phyloP scores from a whole-genome alignment of 2,797 vertebrate genomes.

The Rhyacichthys aspro region DNA sequence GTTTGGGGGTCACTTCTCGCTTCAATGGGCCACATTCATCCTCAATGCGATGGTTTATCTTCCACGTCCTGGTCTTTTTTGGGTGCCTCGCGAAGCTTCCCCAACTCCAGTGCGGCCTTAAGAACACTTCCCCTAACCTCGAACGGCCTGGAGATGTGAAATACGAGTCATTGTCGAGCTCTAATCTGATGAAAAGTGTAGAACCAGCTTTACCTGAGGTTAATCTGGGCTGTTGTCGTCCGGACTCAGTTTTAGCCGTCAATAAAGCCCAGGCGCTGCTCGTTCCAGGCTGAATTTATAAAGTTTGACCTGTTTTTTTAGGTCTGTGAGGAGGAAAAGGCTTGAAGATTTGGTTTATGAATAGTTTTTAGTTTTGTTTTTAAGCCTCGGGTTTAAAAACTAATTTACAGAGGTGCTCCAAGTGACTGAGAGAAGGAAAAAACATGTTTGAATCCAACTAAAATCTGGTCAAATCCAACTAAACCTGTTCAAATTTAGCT shows the following conservation, averaged over 20 bases:
- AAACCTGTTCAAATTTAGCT: no score
- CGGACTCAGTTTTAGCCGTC: conserved; percentile 80
- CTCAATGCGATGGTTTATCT: conserved; percentile 23
- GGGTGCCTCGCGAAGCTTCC: conserved; percentile 71
- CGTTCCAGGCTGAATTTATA: conserved; percentile 81
- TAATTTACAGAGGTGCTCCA: no score
- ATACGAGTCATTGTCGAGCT: conserved; percentile 34
- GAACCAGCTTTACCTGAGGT: conserved; percentile 59
- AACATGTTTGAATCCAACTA: no score
- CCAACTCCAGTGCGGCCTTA: conserved; percentile 68
- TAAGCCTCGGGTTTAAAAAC: no score
- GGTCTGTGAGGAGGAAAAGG: background rate
- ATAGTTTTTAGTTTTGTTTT: background rate
- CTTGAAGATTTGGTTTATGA: background rate
- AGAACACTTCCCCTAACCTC: conserved; percentile 64
- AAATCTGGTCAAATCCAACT: no score
- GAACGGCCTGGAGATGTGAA: background rate
- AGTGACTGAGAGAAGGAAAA: no score
- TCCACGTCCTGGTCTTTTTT: conserved; percentile 45
- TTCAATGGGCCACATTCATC: conserved; percentile 69
- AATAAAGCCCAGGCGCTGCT: conserved; percentile 86
- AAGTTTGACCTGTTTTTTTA: conserved; percentile 16
- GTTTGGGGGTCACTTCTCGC: conserved; percentile 85
- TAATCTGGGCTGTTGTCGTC: conserved; percentile 75
- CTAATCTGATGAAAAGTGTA: conserved; percentile 21